These are phyloP conservation scores for Drosophila pectinifera DNA, from an alignment of 1,140 invertebrate genomes.

Conservation along the genomic window DNA sequence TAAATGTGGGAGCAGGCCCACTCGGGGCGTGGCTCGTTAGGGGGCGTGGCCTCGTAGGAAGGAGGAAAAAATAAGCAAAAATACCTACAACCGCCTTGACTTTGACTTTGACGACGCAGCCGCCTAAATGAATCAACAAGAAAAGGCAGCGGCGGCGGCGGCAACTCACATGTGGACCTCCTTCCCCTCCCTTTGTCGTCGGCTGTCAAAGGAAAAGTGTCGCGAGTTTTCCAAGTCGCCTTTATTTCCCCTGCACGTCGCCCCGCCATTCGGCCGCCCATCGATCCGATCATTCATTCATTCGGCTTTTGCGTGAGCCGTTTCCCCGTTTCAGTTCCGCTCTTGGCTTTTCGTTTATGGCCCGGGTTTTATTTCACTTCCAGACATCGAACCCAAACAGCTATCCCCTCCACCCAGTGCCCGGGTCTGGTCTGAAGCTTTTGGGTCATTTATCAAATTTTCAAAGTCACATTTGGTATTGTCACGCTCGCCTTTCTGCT, in stretches of 20 bases:
- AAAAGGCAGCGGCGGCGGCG: conserved; percentile 23
- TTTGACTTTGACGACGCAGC: conserved; percentile 55
- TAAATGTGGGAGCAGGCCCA: conserved; percentile 75
- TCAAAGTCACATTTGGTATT: conserved; percentile 83
- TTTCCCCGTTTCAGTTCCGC: conserved; percentile 72
- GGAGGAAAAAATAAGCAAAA: conserved; percentile 18
- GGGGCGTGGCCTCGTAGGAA: conserved; percentile 38
- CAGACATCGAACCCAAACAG: conserved; percentile 54
- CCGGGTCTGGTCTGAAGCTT: conserved; percentile 51
- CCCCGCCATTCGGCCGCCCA: conserved; percentile 43
- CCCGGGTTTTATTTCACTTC: conserved; percentile 68
- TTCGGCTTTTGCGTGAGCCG: conserved; percentile 53
- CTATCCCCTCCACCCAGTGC: conserved; percentile 3
- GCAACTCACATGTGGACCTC: conserved; percentile 61
- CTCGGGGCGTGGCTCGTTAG: conserved; percentile 37
- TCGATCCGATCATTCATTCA: conserved; percentile 50
- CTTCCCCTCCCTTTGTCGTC: conserved; percentile 33
- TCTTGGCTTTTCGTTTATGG: conserved; percentile 54
- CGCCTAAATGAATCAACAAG: conserved; percentile 65
- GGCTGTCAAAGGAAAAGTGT: conserved; percentile 68
- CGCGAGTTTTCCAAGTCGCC: conserved; percentile 52
- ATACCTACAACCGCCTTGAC: conserved; percentile 31
- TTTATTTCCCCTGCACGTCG: conserved; percentile 60
- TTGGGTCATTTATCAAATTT: conserved; percentile 83
- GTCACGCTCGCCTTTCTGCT: conserved; percentile 72